Evolutionary conservation across 2,113 vertebrate genomes (phyloP).

Genomic region (Oostethus manadensis): DNA sequence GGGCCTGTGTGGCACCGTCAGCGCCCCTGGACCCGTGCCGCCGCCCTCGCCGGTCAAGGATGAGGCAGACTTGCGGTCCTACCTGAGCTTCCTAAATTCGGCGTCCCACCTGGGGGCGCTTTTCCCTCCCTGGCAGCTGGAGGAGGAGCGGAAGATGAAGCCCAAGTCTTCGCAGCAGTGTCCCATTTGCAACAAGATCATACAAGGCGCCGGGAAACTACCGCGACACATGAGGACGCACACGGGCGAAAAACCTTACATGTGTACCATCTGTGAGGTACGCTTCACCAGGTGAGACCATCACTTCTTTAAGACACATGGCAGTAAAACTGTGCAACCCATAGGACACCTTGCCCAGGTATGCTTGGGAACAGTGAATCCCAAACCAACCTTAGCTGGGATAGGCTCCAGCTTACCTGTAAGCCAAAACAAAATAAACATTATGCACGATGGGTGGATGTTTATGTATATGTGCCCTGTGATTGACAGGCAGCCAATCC

Average conservation of each 20-base stretch:
- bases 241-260: slow-evolving; percentile 97
- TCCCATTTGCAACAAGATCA: slow-evolving; percentile 97
- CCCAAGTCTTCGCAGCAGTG: slow-evolving; percentile 98
- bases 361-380: too few species aligned
- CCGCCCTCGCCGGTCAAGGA: slow-evolving; percentile 84
- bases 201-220: slow-evolving; percentile 96
- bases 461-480: too few species aligned
- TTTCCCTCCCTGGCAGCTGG: slow-evolving; percentile 93
- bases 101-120: slow-evolving; percentile 85
- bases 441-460: too few species aligned
- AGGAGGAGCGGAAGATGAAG: slow-evolving; percentile 95
- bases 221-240: slow-evolving; percentile 97
- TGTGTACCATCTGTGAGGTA: slow-evolving; percentile 98
- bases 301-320: neutral
- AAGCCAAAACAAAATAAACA: too few species aligned
- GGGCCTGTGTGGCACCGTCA: slow-evolving; percentile 45
- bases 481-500: too few species aligned
- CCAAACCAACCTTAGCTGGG: too few species aligned
- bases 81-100: slow-evolving; percentile 90
- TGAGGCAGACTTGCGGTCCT: slow-evolving; percentile 86
- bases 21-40: slow-evolving; percentile 51
- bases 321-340: too few species aligned
- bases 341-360: too few species aligned
- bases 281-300: slow-evolving; percentile 91
- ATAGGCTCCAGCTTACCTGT: too few species aligned